phyloP scores from a whole-genome alignment of 2,113 vertebrate species.

The Mesitornis unicolor region DNA sequence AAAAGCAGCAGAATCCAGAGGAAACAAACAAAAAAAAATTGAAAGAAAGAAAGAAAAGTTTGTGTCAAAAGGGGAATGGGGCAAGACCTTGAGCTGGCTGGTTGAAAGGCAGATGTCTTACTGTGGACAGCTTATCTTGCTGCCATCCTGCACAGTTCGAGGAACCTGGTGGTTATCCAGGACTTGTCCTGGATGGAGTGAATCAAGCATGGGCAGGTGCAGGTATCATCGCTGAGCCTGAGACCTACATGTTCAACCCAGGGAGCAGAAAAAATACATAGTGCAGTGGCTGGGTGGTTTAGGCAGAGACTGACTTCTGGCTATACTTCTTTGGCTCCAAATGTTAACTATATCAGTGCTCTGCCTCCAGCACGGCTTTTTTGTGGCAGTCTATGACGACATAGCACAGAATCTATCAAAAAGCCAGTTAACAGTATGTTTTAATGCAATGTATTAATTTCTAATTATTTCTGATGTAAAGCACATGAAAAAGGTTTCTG shows the following conservation, averaged over 20 bases:
- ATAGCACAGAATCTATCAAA: background rate
- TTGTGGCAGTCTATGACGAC: fast-evolving
- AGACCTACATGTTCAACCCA: background rate
- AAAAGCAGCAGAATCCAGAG: background rate
- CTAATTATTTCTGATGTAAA: background rate
- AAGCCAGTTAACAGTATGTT: background rate
- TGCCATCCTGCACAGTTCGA: background rate
- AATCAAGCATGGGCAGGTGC: background rate
- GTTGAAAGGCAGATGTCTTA: background rate
- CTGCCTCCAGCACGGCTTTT: background rate
- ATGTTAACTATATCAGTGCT: background rate
- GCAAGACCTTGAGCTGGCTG: background rate
- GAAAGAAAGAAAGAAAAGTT: background rate
- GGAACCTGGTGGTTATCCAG: background rate
- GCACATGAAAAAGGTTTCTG: background rate
- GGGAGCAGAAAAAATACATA: background rate
- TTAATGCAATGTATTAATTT: background rate
- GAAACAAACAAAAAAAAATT: background rate
- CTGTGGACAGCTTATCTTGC: background rate
- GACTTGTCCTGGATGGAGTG: background rate
- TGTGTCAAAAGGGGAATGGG: background rate
- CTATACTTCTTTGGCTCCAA: background rate
- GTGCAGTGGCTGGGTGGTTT: background rate
- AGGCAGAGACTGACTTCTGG: background rate
- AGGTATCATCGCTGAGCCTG: background rate